Evolutionary conservation across 1,140 invertebrate genomes (phyloP).

Genomic region (Scaptodrosophila lebanonensis): DNA sequence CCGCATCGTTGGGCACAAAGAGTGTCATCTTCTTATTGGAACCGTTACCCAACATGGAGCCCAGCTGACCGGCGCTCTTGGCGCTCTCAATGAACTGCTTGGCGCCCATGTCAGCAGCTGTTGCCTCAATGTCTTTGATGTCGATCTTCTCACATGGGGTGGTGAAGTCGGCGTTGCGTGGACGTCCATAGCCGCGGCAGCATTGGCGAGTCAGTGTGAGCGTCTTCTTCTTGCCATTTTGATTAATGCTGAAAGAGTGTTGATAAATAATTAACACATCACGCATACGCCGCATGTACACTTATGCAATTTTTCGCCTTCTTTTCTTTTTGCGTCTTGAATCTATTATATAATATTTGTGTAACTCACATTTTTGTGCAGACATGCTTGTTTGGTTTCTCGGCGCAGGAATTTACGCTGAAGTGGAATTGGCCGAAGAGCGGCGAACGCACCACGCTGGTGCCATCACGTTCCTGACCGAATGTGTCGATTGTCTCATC

Average conservation of each 20-base stretch:
- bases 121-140: slow-evolving; percentile 78
- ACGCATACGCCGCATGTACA: slow-evolving; percentile 11
- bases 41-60: slow-evolving; percentile 77
- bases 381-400: slow-evolving; percentile 79
- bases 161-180: slow-evolving; percentile 76
- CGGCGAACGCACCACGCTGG: slow-evolving; percentile 54
- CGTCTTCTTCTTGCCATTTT: slow-evolving; percentile 80
- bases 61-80: slow-evolving; percentile 75
- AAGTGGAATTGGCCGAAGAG: slow-evolving; percentile 77
- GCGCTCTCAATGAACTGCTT: slow-evolving; percentile 79
- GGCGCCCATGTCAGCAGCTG: slow-evolving; percentile 78
- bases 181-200: slow-evolving; percentile 80
- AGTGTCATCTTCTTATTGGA: slow-evolving; percentile 77
- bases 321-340: too few relatives aligned
- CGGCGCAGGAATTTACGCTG: slow-evolving; percentile 79
- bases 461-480: slow-evolving; percentile 62
- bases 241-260: slow-evolving; percentile 77
- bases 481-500: slow-evolving; percentile 67
- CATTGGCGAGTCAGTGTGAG: slow-evolving; percentile 80
- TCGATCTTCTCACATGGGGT: slow-evolving; percentile 78
- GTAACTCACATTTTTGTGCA: slow-evolving; percentile 79
- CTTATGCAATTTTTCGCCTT: slow-evolving; percentile 13
- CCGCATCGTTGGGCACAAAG: slow-evolving; percentile 80
- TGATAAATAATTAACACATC: neutral
- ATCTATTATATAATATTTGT: slow-evolving; percentile 2